These are phyloP conservation scores for Chrysopa pallens DNA, from an alignment of 1,140 invertebrate species.

Conservation along the genomic window DNA sequence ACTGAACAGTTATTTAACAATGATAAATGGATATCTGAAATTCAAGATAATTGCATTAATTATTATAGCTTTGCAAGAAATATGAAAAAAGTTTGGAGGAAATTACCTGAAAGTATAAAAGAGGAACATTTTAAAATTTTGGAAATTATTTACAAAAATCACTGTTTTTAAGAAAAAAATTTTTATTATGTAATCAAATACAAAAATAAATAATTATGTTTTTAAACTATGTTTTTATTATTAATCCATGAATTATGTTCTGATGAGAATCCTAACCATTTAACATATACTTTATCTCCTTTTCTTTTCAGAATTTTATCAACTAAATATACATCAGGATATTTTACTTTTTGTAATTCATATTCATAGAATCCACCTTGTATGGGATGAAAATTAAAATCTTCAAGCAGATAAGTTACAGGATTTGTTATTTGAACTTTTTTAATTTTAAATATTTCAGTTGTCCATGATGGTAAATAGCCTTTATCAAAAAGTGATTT, in stretches of 20 bases:
- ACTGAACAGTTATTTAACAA: no score
- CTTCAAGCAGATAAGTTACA: slow-evolving; percentile 10
- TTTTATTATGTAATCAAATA: no score
- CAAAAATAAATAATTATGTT: not conserved
- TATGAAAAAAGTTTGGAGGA: no score
- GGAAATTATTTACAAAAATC: no score
- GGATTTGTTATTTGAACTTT: slow-evolving; percentile 11
- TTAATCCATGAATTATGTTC: slow-evolving; percentile 11
- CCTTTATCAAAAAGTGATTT: slow-evolving; percentile 14
- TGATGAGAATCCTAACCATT: slow-evolving; percentile 13
- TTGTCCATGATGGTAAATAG: slow-evolving; percentile 15
- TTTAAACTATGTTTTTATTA: slow-evolving; percentile 5
- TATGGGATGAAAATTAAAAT: slow-evolving; percentile 7
- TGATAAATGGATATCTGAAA: no score
- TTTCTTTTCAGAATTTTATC: slow-evolving; percentile 15
- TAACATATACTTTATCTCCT: slow-evolving; percentile 14
- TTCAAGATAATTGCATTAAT: no score
- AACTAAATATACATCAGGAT: slow-evolving; percentile 16
- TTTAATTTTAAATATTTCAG: slow-evolving; percentile 15
- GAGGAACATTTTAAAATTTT: no score
- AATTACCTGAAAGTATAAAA: no score
- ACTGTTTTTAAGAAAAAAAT: no score
- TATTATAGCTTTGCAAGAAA: no score
- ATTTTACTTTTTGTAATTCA: slow-evolving; percentile 12
- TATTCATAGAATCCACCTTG: slow-evolving; percentile 14